A percentile compares a stretch with the other conserved stretches of the same genome.
These are phyloP conservation scores for Laothoe populi DNA, from an alignment of 2,888 invertebrate genomes.

Conservation along the genomic window DNA sequence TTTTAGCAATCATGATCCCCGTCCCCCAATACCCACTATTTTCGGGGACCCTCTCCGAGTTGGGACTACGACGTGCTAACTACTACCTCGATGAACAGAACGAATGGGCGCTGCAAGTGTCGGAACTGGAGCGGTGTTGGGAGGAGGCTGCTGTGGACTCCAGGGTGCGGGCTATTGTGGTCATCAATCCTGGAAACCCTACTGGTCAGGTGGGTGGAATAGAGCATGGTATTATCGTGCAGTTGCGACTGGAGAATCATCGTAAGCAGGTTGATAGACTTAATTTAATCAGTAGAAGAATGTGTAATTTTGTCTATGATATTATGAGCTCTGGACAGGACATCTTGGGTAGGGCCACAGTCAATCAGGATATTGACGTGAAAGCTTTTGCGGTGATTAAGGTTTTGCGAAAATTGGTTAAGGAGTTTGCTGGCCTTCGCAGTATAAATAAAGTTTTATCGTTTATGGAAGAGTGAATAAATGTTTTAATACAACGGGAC, in stretches of 20 bases:
- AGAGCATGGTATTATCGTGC: neutral
- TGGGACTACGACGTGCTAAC: conserved; percentile 91
- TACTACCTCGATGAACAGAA: conserved; percentile 95
- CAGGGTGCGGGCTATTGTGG: conserved; percentile 92
- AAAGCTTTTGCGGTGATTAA: too few species aligned
- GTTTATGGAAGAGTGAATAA: too few species aligned
- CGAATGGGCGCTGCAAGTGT: conserved; percentile 92
- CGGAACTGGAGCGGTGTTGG: conserved; percentile 90
- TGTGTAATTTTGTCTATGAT: too few species aligned
- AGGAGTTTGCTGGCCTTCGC: too few species aligned
- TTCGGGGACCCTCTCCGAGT: conserved; percentile 96
- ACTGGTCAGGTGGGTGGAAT: conserved; percentile 89
- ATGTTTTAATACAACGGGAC: too few species aligned
- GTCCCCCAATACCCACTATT: conserved; percentile 99
- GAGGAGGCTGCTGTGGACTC: conserved; percentile 85
- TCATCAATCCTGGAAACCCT: conserved; percentile 99
- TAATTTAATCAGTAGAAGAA: too few species aligned
- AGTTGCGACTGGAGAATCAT: neutral
- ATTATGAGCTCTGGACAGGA: too few species aligned
- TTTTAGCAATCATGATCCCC: conserved; percentile 94
- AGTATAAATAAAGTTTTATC: too few species aligned
- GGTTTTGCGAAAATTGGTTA: too few species aligned
- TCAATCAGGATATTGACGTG: too few species aligned
- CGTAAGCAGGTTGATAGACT: too few species aligned
- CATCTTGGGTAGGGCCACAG: too few species aligned